Conservation (phyloP, 2,113 vertebrate genomes). For the Alethe castanea region DNA sequence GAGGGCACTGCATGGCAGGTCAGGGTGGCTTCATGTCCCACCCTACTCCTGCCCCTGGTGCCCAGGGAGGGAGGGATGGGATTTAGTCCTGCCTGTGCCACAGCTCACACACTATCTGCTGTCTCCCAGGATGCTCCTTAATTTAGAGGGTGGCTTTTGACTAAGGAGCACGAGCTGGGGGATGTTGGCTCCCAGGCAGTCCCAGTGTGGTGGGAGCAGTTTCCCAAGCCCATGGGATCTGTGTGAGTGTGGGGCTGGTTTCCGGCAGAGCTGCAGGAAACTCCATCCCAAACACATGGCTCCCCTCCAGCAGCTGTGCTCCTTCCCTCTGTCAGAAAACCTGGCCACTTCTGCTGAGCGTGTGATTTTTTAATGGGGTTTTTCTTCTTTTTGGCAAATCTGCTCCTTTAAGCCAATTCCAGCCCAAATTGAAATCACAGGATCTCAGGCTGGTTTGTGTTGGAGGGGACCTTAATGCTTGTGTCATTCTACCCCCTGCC, state of each 20-base stretch:
- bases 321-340: not conserved
- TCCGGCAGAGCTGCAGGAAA: not conserved
- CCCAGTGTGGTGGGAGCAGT: fast-evolving
- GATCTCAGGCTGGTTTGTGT: not conserved
- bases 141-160: not conserved
- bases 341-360: not conserved
- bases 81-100: not conserved
- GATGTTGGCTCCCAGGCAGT: not conserved
- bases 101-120: not conserved
- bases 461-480: fast-evolving
- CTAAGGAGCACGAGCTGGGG: not conserved
- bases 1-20: not conserved
- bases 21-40: not conserved
- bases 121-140: fast-evolving
- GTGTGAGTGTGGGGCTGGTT: not conserved
- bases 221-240: fast-evolving
- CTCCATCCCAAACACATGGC: fast-evolving
- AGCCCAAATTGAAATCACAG: fast-evolving
- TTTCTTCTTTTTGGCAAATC: not conserved
- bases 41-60: fast-evolving
- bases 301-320: not conserved
- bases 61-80: not conserved
- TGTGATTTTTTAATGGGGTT: fast-evolving
- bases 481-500: not conserved
- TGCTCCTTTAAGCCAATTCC: not conserved